Conservation (phyloP, 2,797 vertebrate species). For the Astyanax mexicanus region DNA sequence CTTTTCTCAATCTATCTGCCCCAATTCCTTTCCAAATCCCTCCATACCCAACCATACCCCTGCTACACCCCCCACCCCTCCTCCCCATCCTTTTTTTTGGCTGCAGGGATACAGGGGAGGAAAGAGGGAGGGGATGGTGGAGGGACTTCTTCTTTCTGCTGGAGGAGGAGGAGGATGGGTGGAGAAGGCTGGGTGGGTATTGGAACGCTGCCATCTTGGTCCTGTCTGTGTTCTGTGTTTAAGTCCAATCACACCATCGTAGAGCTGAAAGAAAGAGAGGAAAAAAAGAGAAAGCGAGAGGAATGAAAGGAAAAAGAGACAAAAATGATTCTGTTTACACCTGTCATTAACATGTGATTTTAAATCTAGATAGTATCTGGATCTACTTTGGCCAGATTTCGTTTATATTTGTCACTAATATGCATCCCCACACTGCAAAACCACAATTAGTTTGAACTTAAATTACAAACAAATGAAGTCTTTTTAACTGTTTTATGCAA, state of each 20-base stretch:
- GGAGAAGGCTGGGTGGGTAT: no score
- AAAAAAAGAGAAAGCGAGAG: not conserved
- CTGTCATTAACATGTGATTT: no score
- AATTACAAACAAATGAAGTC: no score
- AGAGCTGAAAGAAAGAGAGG: not conserved
- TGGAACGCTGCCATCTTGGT: slow-evolving; percentile 61
- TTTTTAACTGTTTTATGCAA: no score
- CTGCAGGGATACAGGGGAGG: slow-evolving; percentile 49
- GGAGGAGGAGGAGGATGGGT: no score
- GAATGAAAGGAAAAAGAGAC: not conserved
- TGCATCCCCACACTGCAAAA: no score
- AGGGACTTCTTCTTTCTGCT: slow-evolving; percentile 32
- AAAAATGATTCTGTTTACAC: no score
- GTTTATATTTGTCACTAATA: no score
- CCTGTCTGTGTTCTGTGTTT: slow-evolving; percentile 53
- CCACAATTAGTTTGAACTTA: no score
- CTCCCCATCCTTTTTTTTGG: no score
- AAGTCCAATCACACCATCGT: slow-evolving; percentile 44
- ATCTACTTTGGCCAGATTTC: no score
- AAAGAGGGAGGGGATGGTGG: slow-evolving; percentile 26
- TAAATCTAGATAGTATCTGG: no score
- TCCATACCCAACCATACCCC: slow-evolving; percentile 23
- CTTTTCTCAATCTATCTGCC: slow-evolving; percentile 67
- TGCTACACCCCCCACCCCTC: slow-evolving; percentile 1
- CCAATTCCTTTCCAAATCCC: slow-evolving; percentile 67